Conservation (phyloP, 2,797 vertebrate species). For the Poeciliopsis infans region DNA sequence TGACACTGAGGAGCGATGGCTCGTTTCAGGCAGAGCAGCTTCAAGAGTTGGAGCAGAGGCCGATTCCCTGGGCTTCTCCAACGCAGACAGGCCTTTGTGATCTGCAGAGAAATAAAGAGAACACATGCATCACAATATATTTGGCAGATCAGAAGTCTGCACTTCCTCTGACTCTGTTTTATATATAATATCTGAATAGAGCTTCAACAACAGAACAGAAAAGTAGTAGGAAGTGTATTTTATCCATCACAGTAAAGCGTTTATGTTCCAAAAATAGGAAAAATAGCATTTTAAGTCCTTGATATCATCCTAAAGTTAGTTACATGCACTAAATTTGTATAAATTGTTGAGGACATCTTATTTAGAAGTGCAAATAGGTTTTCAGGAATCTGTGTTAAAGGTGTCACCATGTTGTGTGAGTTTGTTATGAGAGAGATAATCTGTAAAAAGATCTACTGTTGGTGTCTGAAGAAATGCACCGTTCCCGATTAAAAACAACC, state of each 20-base stretch:
- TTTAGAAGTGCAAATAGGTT: too few relatives aligned
- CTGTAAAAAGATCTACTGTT: too few relatives aligned
- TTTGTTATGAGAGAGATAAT: too few relatives aligned
- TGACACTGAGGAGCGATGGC: slow-evolving; percentile 93
- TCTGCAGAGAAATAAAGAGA: slow-evolving; percentile 82
- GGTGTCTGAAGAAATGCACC: too few relatives aligned
- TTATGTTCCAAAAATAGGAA: neutral
- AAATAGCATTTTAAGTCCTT: too few relatives aligned
- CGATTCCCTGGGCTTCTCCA: slow-evolving; percentile 96
- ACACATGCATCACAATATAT: slow-evolving; percentile 38
- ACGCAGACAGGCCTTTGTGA: slow-evolving; percentile 90
- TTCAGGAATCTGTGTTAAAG: too few relatives aligned
- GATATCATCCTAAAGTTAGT: too few relatives aligned
- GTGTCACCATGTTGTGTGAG: too few relatives aligned
- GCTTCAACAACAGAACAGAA: neutral
- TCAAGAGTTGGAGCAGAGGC: slow-evolving; percentile 95
- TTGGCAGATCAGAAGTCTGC: neutral
- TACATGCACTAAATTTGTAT: too few relatives aligned
- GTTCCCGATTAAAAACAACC: too few relatives aligned
- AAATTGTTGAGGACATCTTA: too few relatives aligned
- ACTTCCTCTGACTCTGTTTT: neutral
- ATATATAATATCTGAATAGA: neutral
- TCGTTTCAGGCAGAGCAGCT: slow-evolving; percentile 91
- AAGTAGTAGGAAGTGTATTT: neutral
- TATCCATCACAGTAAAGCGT: neutral